phyloP scores from a whole-genome alignment of 2,113 vertebrate genomes.

The Engraulis encrasicolus region DNA sequence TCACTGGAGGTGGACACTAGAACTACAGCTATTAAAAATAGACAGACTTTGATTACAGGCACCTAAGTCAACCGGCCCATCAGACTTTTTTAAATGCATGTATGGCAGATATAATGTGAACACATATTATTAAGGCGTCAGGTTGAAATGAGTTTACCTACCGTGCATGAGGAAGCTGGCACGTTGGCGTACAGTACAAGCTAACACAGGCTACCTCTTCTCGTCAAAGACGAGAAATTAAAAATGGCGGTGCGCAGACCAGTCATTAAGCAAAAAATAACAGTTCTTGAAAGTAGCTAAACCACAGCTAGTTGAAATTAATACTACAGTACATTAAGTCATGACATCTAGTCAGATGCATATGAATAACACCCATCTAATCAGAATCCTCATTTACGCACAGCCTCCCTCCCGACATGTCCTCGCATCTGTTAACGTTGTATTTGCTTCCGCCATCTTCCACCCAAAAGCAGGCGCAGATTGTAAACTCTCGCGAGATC shows the following conservation, averaged over 20 bases:
- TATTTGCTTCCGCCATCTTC: constrained; percentile 51
- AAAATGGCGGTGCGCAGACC: constrained; percentile 49
- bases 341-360: neutral
- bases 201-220: neutral
- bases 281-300: neutral
- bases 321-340: neutral
- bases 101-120: neutral
- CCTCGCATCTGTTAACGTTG: neutral
- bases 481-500: constrained; percentile 32
- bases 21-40: neutral
- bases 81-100: neutral
- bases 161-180: neutral
- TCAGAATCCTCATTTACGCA: neutral
- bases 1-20: neutral
- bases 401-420: neutral
- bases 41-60: neutral
- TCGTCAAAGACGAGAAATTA: constrained; percentile 28
- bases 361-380: neutral
- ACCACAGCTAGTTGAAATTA: neutral
- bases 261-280: neutral
- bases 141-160: neutral
- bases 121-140: neutral
- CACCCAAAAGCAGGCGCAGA: constrained; percentile 27
- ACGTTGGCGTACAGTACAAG: neutral
- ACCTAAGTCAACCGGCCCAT: neutral